These are phyloP conservation scores for Pholis gunnellus DNA, from an alignment of 2,113 vertebrate species.

Conservation along the genomic window DNA sequence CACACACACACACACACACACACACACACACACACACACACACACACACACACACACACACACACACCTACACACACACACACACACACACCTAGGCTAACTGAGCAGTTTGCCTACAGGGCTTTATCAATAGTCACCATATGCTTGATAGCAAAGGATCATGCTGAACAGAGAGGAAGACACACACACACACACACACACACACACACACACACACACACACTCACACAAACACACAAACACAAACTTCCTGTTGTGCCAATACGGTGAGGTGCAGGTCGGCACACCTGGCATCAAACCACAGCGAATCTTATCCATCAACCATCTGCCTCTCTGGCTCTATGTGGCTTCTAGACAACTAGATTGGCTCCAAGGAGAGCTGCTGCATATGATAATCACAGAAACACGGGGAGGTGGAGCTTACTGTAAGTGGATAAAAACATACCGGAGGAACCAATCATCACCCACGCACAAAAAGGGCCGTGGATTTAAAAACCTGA, in stretches of 20 bases:
- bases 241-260: slow-evolving; percentile 37
- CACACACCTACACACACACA: slow-evolving; percentile 16
- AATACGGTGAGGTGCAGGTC: slow-evolving; percentile 68
- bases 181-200: background rate
- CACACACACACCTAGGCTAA: slow-evolving; percentile 39
- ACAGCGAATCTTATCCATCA: slow-evolving; percentile 69
- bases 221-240: background rate
- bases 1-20: slow-evolving; percentile 11
- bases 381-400: slow-evolving; percentile 16
- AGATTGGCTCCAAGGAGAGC: slow-evolving; percentile 33
- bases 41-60: slow-evolving; percentile 17
- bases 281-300: slow-evolving; percentile 74
- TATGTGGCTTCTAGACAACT: slow-evolving; percentile 36
- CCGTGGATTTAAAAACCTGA: background rate
- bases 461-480: background rate
- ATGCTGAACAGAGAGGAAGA: slow-evolving; percentile 46
- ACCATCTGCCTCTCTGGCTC: slow-evolving; percentile 73
- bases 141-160: slow-evolving; percentile 67
- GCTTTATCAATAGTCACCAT: slow-evolving; percentile 78
- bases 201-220: slow-evolving; percentile 10
- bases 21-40: slow-evolving; percentile 9
- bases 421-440: slow-evolving; percentile 5
- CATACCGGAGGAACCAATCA: slow-evolving; percentile 8
- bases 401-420: slow-evolving; percentile 2
- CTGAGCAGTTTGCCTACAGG: slow-evolving; percentile 37